Evolutionary conservation across 2,797 vertebrate genomes (phyloP), one percentile per base, ranked within the genome.

Genomic region (Sorex maritimensis): DNA sequence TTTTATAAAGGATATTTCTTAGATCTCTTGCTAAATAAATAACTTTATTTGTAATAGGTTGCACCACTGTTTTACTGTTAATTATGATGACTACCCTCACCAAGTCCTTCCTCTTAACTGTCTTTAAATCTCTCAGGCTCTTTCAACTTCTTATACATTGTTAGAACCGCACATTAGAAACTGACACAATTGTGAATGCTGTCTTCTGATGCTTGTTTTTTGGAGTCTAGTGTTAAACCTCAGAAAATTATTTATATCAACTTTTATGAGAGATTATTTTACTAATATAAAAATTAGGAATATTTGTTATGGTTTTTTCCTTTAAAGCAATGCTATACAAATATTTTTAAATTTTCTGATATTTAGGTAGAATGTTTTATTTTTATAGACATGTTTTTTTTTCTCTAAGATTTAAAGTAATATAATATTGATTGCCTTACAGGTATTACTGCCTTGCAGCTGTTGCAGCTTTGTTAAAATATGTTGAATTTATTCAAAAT

Each of bases 401-500:
- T 95, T 34, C 38, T 77, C 77, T 12, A 85, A 87, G 44, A 90
- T 63, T 68, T 77, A 88, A 14, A 80, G 0, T 91, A n/a, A 30
- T 92, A 12, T 89, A 34, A 92, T 9, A 58, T 80, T 52, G 78
- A 1, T 95, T 91, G 71, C 52, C 88, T 96, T 97, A 80, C 95
- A 99, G 99, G 97, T 99, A 99, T 97, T 99, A 99, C 97, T 99
- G 99, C 96, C 97, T 99, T 75, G 99, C 99, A 96, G 99, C 99
- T 96, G 98, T 98, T 77, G 99, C 99, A 94, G 99, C 99, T 96
- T 98, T 99, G 96, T 97, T 99, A 96, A 99, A 99, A 97, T 99
- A 99, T 46, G 97, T 99, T 86, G 99, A 99, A 97, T 99, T 99
- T 97, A 98, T 99, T 96, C 99, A 99, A 97, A 99, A 99, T 96